Percentiles rank a stretch among this genome's conserved stretches.
phyloP scores from a whole-genome alignment of 1,140 invertebrate species.

The Sitophilus oryzae region DNA sequence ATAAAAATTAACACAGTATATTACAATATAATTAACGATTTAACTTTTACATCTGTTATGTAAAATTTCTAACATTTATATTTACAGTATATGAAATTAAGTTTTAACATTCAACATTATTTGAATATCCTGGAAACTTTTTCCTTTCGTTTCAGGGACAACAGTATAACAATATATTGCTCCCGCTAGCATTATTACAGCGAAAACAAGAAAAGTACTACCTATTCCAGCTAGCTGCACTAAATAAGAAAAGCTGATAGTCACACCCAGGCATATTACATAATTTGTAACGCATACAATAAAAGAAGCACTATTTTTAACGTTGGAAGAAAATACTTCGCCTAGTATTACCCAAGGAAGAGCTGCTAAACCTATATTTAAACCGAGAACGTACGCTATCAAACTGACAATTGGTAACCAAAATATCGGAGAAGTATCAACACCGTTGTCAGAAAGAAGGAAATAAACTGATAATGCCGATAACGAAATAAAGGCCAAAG shows the following conservation, averaged over 20 bases:
- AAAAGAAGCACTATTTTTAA: conserved; percentile 65
- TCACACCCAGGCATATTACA: conserved; percentile 70
- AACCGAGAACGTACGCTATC: conserved; percentile 26
- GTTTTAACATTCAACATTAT: too few relatives aligned
- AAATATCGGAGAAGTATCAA: conserved; percentile 17
- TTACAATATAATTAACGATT: too few relatives aligned
- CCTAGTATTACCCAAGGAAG: conserved; percentile 77
- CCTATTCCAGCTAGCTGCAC: too few relatives aligned
- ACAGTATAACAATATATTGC: too few relatives aligned
- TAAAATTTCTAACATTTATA: too few relatives aligned
- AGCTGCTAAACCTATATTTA: conserved; percentile 60
- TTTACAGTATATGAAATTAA: too few relatives aligned
- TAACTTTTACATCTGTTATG: too few relatives aligned
- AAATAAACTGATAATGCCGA: conserved; percentile 22
- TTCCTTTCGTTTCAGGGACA: too few relatives aligned
- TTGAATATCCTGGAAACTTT: too few relatives aligned
- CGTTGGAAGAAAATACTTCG: conserved; percentile 70
- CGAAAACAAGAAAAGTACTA: too few relatives aligned
- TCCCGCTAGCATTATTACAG: too few relatives aligned
- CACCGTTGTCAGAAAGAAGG: conserved; percentile 5
- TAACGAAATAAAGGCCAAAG: conserved; percentile 49
- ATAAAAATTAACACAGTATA: too few relatives aligned
- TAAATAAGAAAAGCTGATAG: conserved; percentile 62
- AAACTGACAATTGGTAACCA: conserved; percentile 30
- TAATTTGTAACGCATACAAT: conserved; percentile 70